phyloP scores from a whole-genome alignment of 1,140 invertebrate species.

The Scaptomyza montana region DNA sequence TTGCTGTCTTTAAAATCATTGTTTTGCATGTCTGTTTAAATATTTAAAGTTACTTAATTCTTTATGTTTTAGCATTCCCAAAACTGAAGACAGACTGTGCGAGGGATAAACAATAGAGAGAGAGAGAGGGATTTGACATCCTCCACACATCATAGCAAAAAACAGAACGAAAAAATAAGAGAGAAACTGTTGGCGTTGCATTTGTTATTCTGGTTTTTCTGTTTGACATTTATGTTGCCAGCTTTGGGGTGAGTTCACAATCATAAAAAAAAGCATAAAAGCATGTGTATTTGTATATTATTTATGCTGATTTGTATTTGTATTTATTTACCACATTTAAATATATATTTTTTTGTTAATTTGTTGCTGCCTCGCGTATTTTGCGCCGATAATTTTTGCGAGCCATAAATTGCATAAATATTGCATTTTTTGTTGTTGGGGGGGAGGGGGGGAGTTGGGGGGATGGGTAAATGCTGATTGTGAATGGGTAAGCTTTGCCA shows the following conservation, averaged over 20 bases:
- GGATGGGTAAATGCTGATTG: conserved; percentile 25
- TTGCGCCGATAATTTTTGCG: conserved; percentile 41
- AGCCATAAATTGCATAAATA: conserved; percentile 51
- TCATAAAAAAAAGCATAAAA: not conserved
- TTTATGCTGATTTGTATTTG: conserved; percentile 6
- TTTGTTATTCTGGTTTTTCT: conserved; percentile 37
- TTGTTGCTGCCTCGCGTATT: conserved; percentile 34
- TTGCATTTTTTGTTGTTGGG: not conserved
- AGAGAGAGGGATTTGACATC: conserved; percentile 6
- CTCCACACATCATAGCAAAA: not conserved
- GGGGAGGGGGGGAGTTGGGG: not conserved
- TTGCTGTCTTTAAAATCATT: not conserved
- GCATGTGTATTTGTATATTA: not conserved
- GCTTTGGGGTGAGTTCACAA: conserved; percentile 54
- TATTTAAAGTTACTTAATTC: conserved; percentile 1
- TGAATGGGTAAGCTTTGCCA: conserved; percentile 28
- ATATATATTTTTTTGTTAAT: conserved; percentile 39
- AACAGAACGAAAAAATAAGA: not conserved
- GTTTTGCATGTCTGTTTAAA: no score
- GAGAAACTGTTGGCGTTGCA: conserved; percentile 31
- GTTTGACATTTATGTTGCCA: conserved; percentile 65
- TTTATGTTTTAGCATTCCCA: conserved; percentile 26
- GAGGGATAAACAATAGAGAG: not conserved
- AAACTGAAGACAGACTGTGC: conserved; percentile 1
- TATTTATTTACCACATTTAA: not conserved